phyloP scores from a whole-genome alignment of 1,140 invertebrate genomes.

The Andrena cerasifolii region DNA sequence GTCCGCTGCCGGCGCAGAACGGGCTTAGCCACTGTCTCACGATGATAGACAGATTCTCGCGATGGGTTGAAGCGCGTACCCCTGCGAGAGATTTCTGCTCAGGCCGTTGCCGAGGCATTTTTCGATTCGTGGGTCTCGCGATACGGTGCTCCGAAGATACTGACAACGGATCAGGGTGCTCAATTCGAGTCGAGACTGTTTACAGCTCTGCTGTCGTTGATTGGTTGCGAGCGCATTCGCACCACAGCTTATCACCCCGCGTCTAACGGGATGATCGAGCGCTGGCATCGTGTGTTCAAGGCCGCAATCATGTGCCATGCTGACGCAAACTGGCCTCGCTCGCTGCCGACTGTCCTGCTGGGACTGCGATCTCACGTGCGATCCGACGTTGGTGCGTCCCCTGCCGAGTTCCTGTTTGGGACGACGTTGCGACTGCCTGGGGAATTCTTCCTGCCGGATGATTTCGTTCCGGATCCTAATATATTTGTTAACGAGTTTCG shows the following conservation, averaged over 20 bases:
- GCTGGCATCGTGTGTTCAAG: constrained; percentile 34
- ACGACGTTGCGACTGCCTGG: too few relatives aligned
- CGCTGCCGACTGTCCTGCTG: neutral
- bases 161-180: constrained; percentile 13
- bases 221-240: neutral
- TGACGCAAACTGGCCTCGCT: neutral
- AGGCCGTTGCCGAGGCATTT: neutral
- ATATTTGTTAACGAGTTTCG: too few relatives aligned
- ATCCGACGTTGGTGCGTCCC: too few relatives aligned
- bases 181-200: constrained; percentile 30
- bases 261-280: constrained; percentile 4
- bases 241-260: constrained; percentile 15
- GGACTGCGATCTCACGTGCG: too few relatives aligned
- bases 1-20: neutral
- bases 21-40: neutral
- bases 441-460: too few relatives aligned
- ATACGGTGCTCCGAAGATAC: neutral
- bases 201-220: neutral
- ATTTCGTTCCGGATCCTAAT: too few relatives aligned
- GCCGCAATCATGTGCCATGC: constrained; percentile 10
- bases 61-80: neutral
- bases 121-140: neutral
- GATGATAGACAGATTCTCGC: neutral
- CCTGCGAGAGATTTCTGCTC: neutral
- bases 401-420: too few relatives aligned